Evolutionary conservation across 92 coral and sea anemone species (phyloP), one percentile per base, ranked within the genome.

Genomic region (Zoanthus solanderi): DNA sequence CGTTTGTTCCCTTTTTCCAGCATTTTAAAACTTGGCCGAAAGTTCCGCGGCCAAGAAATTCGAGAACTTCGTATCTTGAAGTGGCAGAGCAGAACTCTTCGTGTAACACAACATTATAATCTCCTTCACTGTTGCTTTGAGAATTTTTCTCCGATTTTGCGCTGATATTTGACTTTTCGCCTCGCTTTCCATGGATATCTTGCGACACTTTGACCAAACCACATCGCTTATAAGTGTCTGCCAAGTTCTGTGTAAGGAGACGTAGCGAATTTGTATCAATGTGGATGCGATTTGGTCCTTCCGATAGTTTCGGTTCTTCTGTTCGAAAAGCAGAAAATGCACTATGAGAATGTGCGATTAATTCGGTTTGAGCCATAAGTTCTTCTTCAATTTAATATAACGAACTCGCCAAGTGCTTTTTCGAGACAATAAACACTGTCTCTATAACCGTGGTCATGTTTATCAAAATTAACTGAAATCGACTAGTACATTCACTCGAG

Each of bases 1-100:
- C 99, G 75, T 97, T 94, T 2, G 99, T 95, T 78, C 99, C 99
- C 76, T 95, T 96, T 65, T 97, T 97, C 99, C 99, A 97, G 75
- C 99, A 97, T 87, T 97, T 97, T 34, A 97, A 88, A 48, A 97
- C 99, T 88, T 97, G 99, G 52, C 99, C 99, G 63, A 97, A 97
- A 7, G 99, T 97, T 56, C 99, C 99, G 18, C 99, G 98, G 57
- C 99, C 99, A 12, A 97, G 95, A 82, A 97, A 97, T 48, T 97
- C 99, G 12, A 97, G 88, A 8, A 97, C 94, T 81, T 97, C 99
- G 56, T 97, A 97, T n/a, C 97, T 75, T 42, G 98, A 95, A 9
- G 99, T 94, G 0, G 99, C 97, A 3, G 99, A 97, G 52, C 93
- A 91, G 6, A 97, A 74, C 48, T 94, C 97, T 87, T 97, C 99